Conservation (phyloP, 2,888 invertebrate species). For the Euplexia lucipara region DNA sequence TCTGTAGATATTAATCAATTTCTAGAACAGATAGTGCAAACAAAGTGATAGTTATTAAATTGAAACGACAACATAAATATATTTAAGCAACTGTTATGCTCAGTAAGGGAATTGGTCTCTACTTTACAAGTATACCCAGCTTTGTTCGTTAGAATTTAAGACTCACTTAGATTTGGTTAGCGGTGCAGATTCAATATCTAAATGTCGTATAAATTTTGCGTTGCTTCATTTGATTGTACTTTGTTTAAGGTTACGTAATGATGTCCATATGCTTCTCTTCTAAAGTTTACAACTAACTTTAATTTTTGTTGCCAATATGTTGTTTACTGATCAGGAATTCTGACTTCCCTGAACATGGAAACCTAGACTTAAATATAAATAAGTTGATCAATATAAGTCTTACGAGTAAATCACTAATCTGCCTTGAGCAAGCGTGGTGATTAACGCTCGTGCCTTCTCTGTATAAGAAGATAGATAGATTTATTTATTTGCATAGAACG, state of each 20-base stretch:
- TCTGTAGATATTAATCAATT: slow-evolving; percentile 43
- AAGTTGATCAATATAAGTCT: too few relatives aligned
- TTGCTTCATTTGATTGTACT: slow-evolving; percentile 37
- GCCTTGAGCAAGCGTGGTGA: too few relatives aligned
- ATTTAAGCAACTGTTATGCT: slow-evolving; percentile 34
- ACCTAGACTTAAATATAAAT: too few relatives aligned
- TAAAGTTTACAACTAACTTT: too few relatives aligned
- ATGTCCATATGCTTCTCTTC: too few relatives aligned
- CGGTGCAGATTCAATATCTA: slow-evolving; percentile 48
- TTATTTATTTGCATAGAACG: too few relatives aligned
- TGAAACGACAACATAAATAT: slow-evolving; percentile 41
- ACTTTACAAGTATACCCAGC: slow-evolving; percentile 21
- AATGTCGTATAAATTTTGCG: slow-evolving; percentile 42
- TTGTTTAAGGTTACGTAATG: slow-evolving; percentile 23
- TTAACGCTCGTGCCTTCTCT: too few relatives aligned
- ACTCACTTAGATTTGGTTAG: slow-evolving; percentile 43
- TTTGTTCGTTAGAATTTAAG: slow-evolving; percentile 52
- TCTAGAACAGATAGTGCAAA: slow-evolving; percentile 41
- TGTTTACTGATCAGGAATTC: too few relatives aligned
- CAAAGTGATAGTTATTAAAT: slow-evolving; percentile 34
- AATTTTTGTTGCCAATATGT: too few relatives aligned
- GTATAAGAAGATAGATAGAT: too few relatives aligned
- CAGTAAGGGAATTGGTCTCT: slow-evolving; percentile 25
- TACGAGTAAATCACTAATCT: too few relatives aligned
- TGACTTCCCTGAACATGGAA: too few relatives aligned